phyloP scores from a whole-genome alignment of 2,113 vertebrate species.

The Nannospalax galili region DNA sequence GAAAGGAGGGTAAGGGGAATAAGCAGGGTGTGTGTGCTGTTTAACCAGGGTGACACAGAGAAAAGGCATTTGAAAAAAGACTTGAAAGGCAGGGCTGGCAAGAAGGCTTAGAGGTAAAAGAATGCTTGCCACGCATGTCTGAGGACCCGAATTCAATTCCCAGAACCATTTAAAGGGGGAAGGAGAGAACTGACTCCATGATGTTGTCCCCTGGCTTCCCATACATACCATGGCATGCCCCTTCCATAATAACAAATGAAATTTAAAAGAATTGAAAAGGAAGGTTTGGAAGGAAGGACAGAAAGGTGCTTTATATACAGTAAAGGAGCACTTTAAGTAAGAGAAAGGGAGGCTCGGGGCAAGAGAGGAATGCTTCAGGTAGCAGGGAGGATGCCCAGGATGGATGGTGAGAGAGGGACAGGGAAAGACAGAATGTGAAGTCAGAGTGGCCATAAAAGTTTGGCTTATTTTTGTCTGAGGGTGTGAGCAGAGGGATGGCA shows the following conservation, averaged over 20 bases:
- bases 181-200: not conserved
- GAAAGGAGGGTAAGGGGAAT: too few species aligned
- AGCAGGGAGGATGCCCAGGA: not conserved
- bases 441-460: not conserved
- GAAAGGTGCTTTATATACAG: not conserved
- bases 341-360: not conserved
- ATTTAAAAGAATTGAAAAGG: not conserved
- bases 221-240: too few species aligned
- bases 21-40: not conserved
- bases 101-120: too few species aligned
- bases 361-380: not conserved
- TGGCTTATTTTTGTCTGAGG: not conserved
- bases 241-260: not conserved
- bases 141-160: too few species aligned
- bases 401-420: too few species aligned
- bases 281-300: not conserved
- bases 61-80: not conserved
- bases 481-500: not conserved
- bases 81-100: not conserved
- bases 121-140: not conserved
- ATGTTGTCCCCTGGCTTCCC: not conserved
- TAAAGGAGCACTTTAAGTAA: not conserved
- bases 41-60: not conserved
- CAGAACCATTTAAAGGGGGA: too few species aligned
- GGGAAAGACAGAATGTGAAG: not conserved